These are phyloP conservation scores for Drosophila phalerata DNA, from an alignment of 2,888 invertebrate genomes.

Conservation along the genomic window DNA sequence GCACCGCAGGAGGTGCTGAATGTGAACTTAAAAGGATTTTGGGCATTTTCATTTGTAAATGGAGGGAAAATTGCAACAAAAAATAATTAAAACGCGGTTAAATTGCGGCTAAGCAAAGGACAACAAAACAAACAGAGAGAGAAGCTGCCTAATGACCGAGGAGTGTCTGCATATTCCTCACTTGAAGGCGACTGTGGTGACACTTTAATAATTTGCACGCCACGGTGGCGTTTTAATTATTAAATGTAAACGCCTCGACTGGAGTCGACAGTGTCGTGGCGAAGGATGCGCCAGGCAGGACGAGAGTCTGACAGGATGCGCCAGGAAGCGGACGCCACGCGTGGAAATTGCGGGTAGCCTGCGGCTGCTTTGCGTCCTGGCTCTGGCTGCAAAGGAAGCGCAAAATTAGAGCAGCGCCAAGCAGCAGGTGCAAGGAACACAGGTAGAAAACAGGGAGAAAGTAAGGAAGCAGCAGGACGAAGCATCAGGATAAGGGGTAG, in stretches of 20 bases:
- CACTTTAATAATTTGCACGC: slow-evolving; percentile 83
- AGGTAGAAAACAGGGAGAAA: slow-evolving; percentile 15
- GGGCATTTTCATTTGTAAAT: slow-evolving; percentile 62
- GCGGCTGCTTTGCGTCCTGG: slow-evolving; percentile 56
- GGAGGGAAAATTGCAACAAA: slow-evolving; percentile 30
- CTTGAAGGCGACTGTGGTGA: slow-evolving; percentile 69
- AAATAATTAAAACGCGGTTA: slow-evolving; percentile 74
- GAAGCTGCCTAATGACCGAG: slow-evolving; percentile 21
- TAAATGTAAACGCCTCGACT: slow-evolving; percentile 70
- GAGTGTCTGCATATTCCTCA: slow-evolving; percentile 16
- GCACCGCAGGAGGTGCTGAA: slow-evolving; percentile 26
- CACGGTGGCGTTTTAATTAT: slow-evolving; percentile 84
- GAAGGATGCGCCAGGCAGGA: slow-evolving; percentile 33
- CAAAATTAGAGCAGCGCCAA: slow-evolving; percentile 77
- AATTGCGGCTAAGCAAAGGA: slow-evolving; percentile 54
- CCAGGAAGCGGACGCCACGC: slow-evolving; percentile 74
- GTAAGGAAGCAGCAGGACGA: not conserved
- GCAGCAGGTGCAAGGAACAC: slow-evolving; percentile 47
- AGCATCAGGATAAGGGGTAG: slow-evolving; percentile 12
- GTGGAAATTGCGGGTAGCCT: slow-evolving; percentile 74
- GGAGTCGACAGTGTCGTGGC: not conserved
- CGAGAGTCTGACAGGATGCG: slow-evolving; percentile 24
- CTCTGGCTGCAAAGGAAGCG: slow-evolving; percentile 56
- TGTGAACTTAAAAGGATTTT: slow-evolving; percentile 40
- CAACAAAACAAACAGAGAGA: slow-evolving; percentile 7